Evolutionary conservation across 2,888 invertebrate genomes (phyloP).

Genomic region (Zygogramma bicolorata): DNA sequence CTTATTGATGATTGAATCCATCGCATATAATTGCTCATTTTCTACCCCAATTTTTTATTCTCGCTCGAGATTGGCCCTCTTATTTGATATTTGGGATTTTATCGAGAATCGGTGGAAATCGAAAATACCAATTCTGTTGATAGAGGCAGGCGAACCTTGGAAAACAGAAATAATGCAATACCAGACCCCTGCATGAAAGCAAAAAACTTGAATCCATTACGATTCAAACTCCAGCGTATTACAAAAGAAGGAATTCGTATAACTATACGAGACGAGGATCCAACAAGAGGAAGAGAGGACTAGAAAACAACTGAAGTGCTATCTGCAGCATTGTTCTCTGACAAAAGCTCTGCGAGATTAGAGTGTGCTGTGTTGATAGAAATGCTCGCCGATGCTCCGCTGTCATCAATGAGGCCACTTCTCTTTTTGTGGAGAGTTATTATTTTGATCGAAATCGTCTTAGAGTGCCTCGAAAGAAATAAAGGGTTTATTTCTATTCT

Average conservation of each 20-base stretch:
- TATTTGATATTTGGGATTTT: too few relatives aligned
- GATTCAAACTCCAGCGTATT: slow-evolving; percentile 7
- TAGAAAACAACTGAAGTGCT: slow-evolving; percentile 42
- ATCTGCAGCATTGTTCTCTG: slow-evolving; percentile 42
- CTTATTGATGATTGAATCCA: too few relatives aligned
- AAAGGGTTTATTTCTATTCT: slow-evolving; percentile 5
- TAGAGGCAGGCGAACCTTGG: neutral
- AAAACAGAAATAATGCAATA: neutral
- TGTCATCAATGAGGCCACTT: slow-evolving; percentile 34
- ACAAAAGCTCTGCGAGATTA: slow-evolving; percentile 42
- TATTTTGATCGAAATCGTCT: slow-evolving; percentile 29
- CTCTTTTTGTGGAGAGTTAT: slow-evolving; percentile 31
- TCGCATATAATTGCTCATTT: too few relatives aligned
- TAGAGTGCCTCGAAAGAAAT: slow-evolving; percentile 9
- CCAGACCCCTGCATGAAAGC: neutral
- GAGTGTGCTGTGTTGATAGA: slow-evolving; percentile 44
- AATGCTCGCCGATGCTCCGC: slow-evolving; percentile 34
- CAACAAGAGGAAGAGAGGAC: slow-evolving; percentile 27
- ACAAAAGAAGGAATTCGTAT: slow-evolving; percentile 19
- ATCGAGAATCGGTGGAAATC: too few relatives aligned
- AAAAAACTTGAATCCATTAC: neutral
- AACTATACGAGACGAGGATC: neutral
- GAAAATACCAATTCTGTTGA: too few relatives aligned
- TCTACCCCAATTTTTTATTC: too few relatives aligned
- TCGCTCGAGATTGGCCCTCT: too few relatives aligned